phyloP scores from a whole-genome alignment of 2,888 invertebrate genomes.

The Diarsia brunnea region DNA sequence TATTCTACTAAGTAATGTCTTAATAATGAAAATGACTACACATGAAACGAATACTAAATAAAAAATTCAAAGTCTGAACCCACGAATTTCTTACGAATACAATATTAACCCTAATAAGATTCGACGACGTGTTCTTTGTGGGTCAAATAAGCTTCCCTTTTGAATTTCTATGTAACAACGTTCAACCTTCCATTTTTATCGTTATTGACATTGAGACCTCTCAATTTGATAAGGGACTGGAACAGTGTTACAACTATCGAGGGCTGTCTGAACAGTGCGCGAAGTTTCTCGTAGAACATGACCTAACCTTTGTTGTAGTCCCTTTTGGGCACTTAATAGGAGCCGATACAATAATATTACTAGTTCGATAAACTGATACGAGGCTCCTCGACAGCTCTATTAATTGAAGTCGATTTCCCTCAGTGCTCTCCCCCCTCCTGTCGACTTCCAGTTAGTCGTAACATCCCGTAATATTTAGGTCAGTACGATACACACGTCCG shows the following conservation, averaged over 20 bases:
- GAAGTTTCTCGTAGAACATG: slow-evolving; percentile 37
- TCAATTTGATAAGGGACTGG: slow-evolving; percentile 61
- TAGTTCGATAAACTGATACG: slow-evolving; percentile 52
- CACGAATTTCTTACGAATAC: slow-evolving; percentile 46
- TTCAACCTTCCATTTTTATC: slow-evolving; percentile 59
- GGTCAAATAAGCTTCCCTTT: slow-evolving; percentile 60
- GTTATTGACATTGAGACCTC: slow-evolving; percentile 60
- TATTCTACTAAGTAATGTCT: slow-evolving; percentile 7
- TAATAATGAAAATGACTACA: not conserved
- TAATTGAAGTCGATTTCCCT: slow-evolving; percentile 68
- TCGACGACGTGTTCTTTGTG: slow-evolving; percentile 55
- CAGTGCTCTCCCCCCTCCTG: slow-evolving; percentile 54
- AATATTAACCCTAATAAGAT: slow-evolving; percentile 56
- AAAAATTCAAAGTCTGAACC: slow-evolving; percentile 42
- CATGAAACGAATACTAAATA: slow-evolving; percentile 22
- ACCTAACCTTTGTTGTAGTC: slow-evolving; percentile 29
- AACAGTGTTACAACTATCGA: slow-evolving; percentile 47
- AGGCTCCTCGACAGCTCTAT: slow-evolving; percentile 55
- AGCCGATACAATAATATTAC: slow-evolving; percentile 43
- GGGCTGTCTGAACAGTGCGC: slow-evolving; percentile 44
- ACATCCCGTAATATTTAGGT: slow-evolving; percentile 79
- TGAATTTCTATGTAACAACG: slow-evolving; percentile 59
- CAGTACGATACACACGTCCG: slow-evolving; percentile 75
- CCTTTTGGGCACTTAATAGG: slow-evolving; percentile 19
- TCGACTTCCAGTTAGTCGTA: slow-evolving; percentile 63